Conservation (phyloP, 2,888 invertebrate species). For the Resseliella maxima region DNA sequence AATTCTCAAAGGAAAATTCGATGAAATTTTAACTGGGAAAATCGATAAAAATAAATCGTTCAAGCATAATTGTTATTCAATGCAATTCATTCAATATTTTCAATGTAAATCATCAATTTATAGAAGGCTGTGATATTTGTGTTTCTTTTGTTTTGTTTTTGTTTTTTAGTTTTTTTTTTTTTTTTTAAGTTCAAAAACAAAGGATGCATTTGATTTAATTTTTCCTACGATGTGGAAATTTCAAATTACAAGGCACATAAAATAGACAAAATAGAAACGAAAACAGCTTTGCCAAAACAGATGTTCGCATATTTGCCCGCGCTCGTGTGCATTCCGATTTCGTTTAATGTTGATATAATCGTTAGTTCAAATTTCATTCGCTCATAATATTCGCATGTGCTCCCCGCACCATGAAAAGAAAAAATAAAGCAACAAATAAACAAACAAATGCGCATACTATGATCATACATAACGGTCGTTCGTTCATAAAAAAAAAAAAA, state of each 20-base stretch:
- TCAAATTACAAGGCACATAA: not conserved
- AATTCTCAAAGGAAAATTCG: too few relatives aligned
- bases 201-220: not conserved
- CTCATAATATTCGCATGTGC: not conserved
- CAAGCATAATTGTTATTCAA: too few relatives aligned
- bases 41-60: too few relatives aligned
- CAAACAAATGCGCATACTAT: not conserved
- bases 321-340: conserved; percentile 21
- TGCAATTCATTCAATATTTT: too few relatives aligned
- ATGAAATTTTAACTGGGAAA: too few relatives aligned
- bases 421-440: not conserved
- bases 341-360: not conserved
- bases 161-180: too few relatives aligned
- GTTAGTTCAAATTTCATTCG: not conserved
- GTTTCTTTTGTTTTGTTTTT: too few relatives aligned
- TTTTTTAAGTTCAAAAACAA: too few relatives aligned
- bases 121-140: too few relatives aligned
- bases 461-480: not conserved
- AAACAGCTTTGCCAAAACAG: not conserved
- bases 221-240: not conserved
- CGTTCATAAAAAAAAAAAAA: too few relatives aligned
- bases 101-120: too few relatives aligned
- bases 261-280: not conserved
- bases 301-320: not conserved
- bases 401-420: not conserved